These are phyloP conservation scores for Ophiothrix spiculata DNA, from an alignment of 35 echinoderm and acorn worm genomes.

Conservation along the genomic window DNA sequence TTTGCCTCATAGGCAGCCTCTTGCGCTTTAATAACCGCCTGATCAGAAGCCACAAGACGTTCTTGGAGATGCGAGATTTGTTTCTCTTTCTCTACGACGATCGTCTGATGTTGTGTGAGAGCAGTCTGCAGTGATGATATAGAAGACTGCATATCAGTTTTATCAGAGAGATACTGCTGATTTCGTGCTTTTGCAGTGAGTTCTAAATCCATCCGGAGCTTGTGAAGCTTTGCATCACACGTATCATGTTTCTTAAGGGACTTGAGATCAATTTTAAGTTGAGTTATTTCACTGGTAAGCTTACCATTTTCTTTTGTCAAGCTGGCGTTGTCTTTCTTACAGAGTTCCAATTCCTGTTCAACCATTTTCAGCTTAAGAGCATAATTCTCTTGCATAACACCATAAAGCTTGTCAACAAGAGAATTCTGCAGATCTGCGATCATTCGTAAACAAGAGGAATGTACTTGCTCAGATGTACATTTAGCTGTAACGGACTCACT, in stretches of 20 bases:
- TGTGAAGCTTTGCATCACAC: background rate
- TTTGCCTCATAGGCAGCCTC: background rate
- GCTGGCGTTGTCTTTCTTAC: background rate
- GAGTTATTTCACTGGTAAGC: background rate
- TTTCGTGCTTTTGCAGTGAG: background rate
- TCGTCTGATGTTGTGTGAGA: background rate
- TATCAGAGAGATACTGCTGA: background rate
- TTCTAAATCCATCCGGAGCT: background rate
- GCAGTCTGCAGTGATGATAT: background rate
- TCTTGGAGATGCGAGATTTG: background rate
- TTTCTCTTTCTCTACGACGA: background rate
- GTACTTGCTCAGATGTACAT: too few relatives aligned
- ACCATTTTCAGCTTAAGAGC: background rate
- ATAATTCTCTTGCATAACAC: background rate
- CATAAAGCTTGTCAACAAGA: background rate
- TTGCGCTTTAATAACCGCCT: background rate
- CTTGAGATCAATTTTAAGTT: background rate
- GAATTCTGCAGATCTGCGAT: background rate
- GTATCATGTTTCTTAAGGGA: background rate
- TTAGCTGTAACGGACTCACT: too few relatives aligned
- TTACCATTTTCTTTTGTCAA: background rate
- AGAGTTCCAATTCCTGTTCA: too few relatives aligned
- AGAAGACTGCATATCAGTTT: background rate
- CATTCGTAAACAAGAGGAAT: too few relatives aligned
- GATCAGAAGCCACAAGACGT: background rate